Evolutionary conservation across 2,888 invertebrate species (phyloP).

Genomic region (Trichogramma evanescens): DNA sequence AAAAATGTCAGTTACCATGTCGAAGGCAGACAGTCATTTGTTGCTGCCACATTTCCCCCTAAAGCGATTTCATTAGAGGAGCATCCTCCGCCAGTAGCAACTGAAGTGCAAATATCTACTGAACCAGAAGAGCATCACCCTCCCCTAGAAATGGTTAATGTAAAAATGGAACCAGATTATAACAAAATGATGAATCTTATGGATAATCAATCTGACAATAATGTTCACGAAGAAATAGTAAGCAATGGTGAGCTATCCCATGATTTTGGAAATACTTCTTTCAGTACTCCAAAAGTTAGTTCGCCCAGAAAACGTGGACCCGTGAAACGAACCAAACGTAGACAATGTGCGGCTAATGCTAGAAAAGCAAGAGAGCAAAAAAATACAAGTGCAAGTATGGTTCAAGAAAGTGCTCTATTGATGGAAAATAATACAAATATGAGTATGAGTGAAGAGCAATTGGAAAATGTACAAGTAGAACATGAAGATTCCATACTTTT

Average conservation of each 20-base stretch:
- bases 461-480: too few species aligned
- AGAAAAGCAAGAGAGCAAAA: neutral
- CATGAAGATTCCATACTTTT: neutral
- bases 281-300: too few species aligned
- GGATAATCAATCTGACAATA: neutral
- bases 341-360: neutral
- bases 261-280: slow-evolving; percentile 32
- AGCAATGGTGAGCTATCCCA: slow-evolving; percentile 32
- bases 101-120: neutral
- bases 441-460: too few species aligned
- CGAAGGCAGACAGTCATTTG: slow-evolving; percentile 50
- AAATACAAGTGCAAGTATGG: slow-evolving; percentile 7
- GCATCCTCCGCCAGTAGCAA: neutral
- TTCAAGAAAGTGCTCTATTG: neutral
- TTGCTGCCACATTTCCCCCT: slow-evolving; percentile 51
- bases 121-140: neutral
- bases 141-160: slow-evolving; percentile 17
- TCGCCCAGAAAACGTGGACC: neutral
- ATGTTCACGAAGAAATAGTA: slow-evolving; percentile 20
- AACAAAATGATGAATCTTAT: neutral
- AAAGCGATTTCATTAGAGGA: slow-evolving; percentile 14
- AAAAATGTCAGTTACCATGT: slow-evolving; percentile 61
- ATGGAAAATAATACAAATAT: too few species aligned
- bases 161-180: slow-evolving; percentile 25
- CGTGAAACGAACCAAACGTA: neutral